Evolutionary conservation across 1,140 invertebrate species (phyloP), one percentile per base, ranked within the genome.

Genomic region (Vollenhovia emeryi): DNA sequence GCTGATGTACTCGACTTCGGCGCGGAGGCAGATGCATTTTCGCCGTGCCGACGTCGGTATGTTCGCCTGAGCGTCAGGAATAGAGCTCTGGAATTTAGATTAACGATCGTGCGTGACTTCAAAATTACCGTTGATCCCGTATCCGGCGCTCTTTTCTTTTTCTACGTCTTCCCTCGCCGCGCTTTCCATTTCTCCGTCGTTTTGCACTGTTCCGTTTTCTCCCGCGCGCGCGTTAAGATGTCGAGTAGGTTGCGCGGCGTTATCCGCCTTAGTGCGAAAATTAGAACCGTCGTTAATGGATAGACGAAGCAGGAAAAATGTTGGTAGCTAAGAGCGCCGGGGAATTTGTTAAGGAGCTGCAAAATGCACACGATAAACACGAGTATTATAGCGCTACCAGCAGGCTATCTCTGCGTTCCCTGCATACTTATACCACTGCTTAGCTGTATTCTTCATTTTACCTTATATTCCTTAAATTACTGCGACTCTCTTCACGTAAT

Each of bases 81-180:
- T 71, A 87, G 57, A 85, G 59, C 24, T 13, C 71, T 55, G 88
- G 88, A 89, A 89, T 89, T 89, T 89, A 89, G 88, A 89, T 89
- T 86, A 89, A 89, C 88, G 87, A 89, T 88, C 88, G 88, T 82
- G 88, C 87, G 87, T 89, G 87, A 89, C 88, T 89, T 89, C 78
- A 86, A 89, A 89, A 89, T 88, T 88, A 84, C 71, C 59, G 59
- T 24, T 64, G 66, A 89, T 80, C 59, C 50, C 62, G 76, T 80
- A 80, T 57, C 83, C 62, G n/a, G 43, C 33, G 27, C 59, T 21
- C 59, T 88, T 50, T 36, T 50, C 87, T 55, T 62, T 88, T 89
- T 86, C 85, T 76, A 86, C 13, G 11, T 30, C 13, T 27, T 3
- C 30, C 24, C 5, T 11, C 30, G 4, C 43, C 45, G 78, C 68